phyloP scores from a whole-genome alignment of 2,888 invertebrate species.

The Megalurothrips usitatus region DNA sequence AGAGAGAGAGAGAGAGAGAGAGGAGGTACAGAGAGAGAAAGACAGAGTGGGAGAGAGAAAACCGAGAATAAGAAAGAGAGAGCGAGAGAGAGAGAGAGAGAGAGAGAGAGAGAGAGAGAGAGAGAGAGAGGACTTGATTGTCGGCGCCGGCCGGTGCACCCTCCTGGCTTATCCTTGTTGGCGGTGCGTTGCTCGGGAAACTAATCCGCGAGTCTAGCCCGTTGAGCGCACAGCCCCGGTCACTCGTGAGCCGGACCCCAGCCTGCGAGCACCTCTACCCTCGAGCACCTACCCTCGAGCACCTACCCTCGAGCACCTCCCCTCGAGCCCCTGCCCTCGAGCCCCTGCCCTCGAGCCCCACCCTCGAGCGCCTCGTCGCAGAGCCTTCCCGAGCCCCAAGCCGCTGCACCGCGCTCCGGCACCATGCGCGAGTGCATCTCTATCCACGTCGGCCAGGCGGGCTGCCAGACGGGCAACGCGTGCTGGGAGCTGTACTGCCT shows the following conservation, averaged over 20 bases:
- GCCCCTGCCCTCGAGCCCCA: too few species aligned
- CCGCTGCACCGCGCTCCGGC: neutral
- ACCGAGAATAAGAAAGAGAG: neutral
- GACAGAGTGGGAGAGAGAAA: neutral
- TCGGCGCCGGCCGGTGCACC: neutral
- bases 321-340: neutral
- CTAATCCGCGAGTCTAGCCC: neutral
- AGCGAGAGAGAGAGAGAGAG: neutral
- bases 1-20: too few species aligned
- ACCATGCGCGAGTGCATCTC: constrained; percentile 75
- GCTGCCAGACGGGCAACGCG: constrained; percentile 81
- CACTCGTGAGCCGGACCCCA: too few species aligned
- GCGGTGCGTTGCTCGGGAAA: constrained; percentile 17
- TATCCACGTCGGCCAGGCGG: constrained; percentile 81
- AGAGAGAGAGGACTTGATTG: neutral
- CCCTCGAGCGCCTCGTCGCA: too few species aligned
- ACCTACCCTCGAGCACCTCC: neutral
- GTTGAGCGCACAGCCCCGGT: neutral
- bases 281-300: neutral
- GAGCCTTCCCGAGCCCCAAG: too few species aligned
- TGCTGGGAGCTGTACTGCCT: constrained; percentile 84
- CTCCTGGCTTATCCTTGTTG: constrained; percentile 10
- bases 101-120: neutral
- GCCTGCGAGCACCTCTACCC: neutral
- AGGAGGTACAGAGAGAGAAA: too few species aligned